These are phyloP conservation scores for Brachyptera risi DNA, from an alignment of 2,888 invertebrate genomes.

Conservation along the genomic window DNA sequence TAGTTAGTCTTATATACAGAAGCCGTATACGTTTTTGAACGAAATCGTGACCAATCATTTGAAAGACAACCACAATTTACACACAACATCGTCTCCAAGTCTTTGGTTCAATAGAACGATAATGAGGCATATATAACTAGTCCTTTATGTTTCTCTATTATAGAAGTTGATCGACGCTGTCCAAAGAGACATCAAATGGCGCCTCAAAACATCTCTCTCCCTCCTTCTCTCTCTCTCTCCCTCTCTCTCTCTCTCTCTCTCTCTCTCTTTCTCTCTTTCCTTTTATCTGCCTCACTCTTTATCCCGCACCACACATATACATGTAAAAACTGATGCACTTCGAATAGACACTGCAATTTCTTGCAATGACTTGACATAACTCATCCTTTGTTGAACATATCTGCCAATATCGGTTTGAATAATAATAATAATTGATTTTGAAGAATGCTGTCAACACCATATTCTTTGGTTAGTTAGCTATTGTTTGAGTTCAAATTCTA, in stretches of 20 bases:
- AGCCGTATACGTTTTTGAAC: background rate
- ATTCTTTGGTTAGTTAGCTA: background rate
- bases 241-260: too few species aligned
- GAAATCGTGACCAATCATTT: slow-evolving; percentile 6
- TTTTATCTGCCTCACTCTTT: too few species aligned
- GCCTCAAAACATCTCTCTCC: background rate
- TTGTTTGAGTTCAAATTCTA: background rate
- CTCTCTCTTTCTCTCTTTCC: background rate
- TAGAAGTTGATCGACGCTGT: background rate
- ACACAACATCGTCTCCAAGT: too few species aligned
- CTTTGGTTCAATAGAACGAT: slow-evolving; percentile 1
- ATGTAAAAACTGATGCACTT: background rate
- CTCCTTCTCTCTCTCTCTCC: background rate
- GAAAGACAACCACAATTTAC: too few species aligned
- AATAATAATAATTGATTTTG: slow-evolving; percentile 5
- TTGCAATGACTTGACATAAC: background rate
- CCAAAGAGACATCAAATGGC: background rate
- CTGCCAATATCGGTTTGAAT: background rate
- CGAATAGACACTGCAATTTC: slow-evolving; percentile 7
- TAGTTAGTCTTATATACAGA: background rate
- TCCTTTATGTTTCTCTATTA: background rate
- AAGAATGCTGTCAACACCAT: slow-evolving; percentile 5
- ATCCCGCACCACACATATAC: too few species aligned
- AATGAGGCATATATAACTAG: slow-evolving; percentile 10
- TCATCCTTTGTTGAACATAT: background rate